These are phyloP conservation scores for Parauchenoglanis ngamensis DNA, from an alignment of 2,797 vertebrate species.

Conservation along the genomic window DNA sequence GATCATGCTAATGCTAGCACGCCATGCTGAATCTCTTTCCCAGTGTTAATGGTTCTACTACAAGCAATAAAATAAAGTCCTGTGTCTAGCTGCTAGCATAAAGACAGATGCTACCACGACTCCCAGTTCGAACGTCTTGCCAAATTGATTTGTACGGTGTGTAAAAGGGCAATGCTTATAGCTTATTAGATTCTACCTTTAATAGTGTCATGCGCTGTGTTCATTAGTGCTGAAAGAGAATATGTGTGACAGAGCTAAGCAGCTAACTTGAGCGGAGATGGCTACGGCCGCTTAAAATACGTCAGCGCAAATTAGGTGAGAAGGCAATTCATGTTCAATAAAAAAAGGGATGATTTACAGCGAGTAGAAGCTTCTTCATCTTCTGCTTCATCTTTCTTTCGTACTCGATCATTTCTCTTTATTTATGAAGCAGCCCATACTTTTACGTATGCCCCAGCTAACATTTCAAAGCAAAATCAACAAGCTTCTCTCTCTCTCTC, in stretches of 20 bases:
- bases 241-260: conserved; percentile 71
- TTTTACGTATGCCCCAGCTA: conserved; percentile 27
- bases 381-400: neutral
- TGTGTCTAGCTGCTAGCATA: conserved; percentile 43
- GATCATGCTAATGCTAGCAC: neutral
- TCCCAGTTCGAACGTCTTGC: conserved; percentile 67
- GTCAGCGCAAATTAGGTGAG: conserved; percentile 63
- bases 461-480: conserved; percentile 23
- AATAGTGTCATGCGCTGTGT: conserved; percentile 72
- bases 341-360: conserved; percentile 64
- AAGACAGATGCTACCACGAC: conserved; percentile 46
- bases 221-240: conserved; percentile 76
- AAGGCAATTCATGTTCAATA: conserved; percentile 68
- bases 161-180: conserved; percentile 72
- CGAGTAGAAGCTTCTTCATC: conserved; percentile 28
- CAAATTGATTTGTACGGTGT: conserved; percentile 78
- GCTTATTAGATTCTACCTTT: conserved; percentile 79
- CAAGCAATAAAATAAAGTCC: conserved; percentile 11
- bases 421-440: conserved; percentile 7
- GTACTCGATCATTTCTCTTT: conserved; percentile 13
- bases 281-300: conserved; percentile 66
- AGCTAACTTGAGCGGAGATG: conserved; percentile 56
- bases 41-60: neutral
- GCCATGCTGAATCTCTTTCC: conserved; percentile 4
- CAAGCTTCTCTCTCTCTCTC: conserved; percentile 8